Conservation (phyloP, 2,113 vertebrate species). For the Hippocampus comes region DNA sequence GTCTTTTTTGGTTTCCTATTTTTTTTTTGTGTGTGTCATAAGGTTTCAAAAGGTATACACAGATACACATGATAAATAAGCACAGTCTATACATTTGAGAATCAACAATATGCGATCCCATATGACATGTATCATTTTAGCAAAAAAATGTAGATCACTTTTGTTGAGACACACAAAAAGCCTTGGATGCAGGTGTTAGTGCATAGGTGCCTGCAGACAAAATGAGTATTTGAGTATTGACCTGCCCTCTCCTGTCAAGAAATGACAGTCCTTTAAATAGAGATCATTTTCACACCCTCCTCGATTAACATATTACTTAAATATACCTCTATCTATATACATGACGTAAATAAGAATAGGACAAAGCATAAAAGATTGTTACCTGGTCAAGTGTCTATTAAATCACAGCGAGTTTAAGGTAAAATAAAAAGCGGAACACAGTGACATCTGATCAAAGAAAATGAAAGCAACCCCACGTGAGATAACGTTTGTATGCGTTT, state of each 20-base stretch:
- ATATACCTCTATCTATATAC: slow-evolving; percentile 67
- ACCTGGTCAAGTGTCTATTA: slow-evolving; percentile 48
- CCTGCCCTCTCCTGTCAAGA: slow-evolving; percentile 41
- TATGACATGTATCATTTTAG: slow-evolving; percentile 46
- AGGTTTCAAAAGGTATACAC: slow-evolving; percentile 66
- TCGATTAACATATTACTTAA: slow-evolving; percentile 65
- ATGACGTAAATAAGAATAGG: slow-evolving; percentile 50
- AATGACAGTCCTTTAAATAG: slow-evolving; percentile 50
- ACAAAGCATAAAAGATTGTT: slow-evolving; percentile 53
- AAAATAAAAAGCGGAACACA: slow-evolving; percentile 69
- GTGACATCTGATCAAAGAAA: slow-evolving; percentile 60
- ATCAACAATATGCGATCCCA: slow-evolving; percentile 75
- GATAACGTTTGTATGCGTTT: slow-evolving; percentile 50
- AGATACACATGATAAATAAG: slow-evolving; percentile 69
- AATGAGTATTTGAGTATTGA: slow-evolving; percentile 54
- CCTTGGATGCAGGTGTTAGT: slow-evolving; percentile 73
- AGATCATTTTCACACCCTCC: slow-evolving; percentile 73
- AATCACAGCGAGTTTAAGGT: slow-evolving; percentile 71
- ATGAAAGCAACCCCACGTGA: slow-evolving; percentile 52
- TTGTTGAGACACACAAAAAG: slow-evolving; percentile 57
- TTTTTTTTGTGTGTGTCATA: slow-evolving; percentile 64
- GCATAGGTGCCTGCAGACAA: slow-evolving; percentile 76
- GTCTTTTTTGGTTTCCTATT: slow-evolving; percentile 28
- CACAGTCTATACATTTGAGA: slow-evolving; percentile 69
- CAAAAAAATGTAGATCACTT: slow-evolving; percentile 62